These are phyloP conservation scores for Ibycter americanus DNA, from an alignment of 2,797 vertebrate species.

Conservation along the genomic window DNA sequence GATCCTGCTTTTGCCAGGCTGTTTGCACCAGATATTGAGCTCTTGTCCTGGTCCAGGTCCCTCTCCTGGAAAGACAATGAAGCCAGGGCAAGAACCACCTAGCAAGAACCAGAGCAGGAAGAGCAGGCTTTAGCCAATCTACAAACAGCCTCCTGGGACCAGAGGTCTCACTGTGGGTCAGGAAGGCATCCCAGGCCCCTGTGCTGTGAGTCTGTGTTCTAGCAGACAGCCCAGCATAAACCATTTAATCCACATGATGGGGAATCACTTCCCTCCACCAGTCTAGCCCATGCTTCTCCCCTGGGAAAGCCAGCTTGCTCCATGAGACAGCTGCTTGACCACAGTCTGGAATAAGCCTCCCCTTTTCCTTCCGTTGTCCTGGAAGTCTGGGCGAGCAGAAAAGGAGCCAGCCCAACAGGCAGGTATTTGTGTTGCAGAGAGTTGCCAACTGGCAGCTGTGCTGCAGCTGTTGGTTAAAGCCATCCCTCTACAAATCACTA, in stretches of 20 bases:
- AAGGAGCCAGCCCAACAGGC: neutral
- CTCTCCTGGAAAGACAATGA: neutral
- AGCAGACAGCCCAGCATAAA: neutral
- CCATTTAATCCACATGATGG: neutral
- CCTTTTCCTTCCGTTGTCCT: neutral
- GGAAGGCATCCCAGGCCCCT: neutral
- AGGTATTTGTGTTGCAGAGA: neutral
- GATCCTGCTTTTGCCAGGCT: neutral
- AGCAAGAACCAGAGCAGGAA: neutral
- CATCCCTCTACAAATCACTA: neutral
- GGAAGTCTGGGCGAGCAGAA: neutral
- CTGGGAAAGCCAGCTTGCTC: neutral
- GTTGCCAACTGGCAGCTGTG: neutral
- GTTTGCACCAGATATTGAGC: rapidly evolving
- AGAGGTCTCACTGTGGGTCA: neutral
- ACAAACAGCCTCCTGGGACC: neutral
- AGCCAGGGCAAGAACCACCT: neutral
- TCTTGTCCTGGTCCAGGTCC: neutral
- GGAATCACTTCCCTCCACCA: neutral
- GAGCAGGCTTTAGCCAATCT: neutral
- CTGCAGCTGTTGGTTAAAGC: neutral
- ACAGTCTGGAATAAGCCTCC: neutral
- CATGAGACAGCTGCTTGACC: neutral
- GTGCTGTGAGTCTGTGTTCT: neutral
- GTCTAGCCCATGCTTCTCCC: neutral